Evolutionary conservation across 2,888 invertebrate genomes (phyloP), one percentile per base, ranked within the genome.

Genomic region (Cephus runcator): DNA sequence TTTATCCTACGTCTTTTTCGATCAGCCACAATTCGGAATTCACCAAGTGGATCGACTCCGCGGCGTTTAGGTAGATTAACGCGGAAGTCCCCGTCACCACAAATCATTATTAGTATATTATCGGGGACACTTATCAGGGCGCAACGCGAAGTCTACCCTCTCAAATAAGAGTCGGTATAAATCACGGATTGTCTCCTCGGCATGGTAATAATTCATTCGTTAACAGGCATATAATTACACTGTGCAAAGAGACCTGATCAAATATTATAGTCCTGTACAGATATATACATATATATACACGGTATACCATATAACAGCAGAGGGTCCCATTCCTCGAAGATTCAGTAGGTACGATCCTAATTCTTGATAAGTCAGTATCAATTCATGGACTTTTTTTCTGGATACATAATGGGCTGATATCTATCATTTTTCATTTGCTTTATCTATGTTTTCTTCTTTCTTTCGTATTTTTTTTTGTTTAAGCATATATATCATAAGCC

Each of bases 61-160:
- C 77, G 81, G 76, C 82, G 81, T 85, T 84, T 83, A 79, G 83
- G 79, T 84, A 84, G 85, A 87, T 88, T 85, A 86, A 86, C 82
- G 83, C 86, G 83, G 83, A 87, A 87, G 85, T 88, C 80, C 76
- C 79, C 82, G 82, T 87, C 84, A 82, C 80, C 84, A 87, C 84
- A 87, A 89, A 89, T 89, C 88, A 88, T 87, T 88, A 89, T 89
- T 89, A 89, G 87, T 88, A 89, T 89, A 89, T 89, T 88, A 89
- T 89, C 88, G 85, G 83, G 82, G 84, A 86, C 87, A 86, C 86
- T 87, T 87, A 89, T 89, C 89, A 83, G 83, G 81, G 82, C 82
- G 83, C 81, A 77, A 79, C 83, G 80, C 79, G 79, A 78, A 83
- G 75, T 83, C 81, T 81, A 81, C 81, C 79, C 83, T 81, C 81